phyloP scores from a whole-genome alignment of 2,113 vertebrate species.

The Polyodon spathula region DNA sequence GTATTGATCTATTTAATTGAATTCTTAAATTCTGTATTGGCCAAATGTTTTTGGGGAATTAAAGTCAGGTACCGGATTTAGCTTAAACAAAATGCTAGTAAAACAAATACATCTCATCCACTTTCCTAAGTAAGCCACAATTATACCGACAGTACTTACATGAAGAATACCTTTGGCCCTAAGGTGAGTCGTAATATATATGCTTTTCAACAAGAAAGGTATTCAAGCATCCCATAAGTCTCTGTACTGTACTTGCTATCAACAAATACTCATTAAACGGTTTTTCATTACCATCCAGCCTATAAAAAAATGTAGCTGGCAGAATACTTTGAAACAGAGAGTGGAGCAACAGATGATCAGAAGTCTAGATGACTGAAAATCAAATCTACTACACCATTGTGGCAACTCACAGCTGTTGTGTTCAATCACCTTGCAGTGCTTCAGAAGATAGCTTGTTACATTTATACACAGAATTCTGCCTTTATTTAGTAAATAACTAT shows the following conservation, averaged over 20 bases:
- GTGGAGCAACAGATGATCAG: not conserved
- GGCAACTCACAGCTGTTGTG: conserved; percentile 1
- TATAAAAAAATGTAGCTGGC: conserved; percentile 11
- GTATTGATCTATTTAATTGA: no score
- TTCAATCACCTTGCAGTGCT: no score
- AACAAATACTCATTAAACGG: conserved; percentile 24
- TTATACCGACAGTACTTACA: no score
- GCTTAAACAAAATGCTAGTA: no score
- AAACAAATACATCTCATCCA: no score
- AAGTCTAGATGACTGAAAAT: conserved; percentile 17
- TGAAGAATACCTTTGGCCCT: not conserved
- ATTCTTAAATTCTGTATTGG: no score
- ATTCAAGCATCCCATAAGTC: conserved; percentile 20
- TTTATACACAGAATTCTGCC: no score
- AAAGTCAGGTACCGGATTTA: no score
- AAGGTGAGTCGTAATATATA: conserved; percentile 1
- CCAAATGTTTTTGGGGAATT: no score
- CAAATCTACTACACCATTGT: conserved; percentile 5
- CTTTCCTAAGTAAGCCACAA: no score
- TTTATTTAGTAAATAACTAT: no score
- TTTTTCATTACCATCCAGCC: conserved; percentile 21
- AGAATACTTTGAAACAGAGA: not conserved
- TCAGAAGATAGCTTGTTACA: no score
- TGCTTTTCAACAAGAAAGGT: conserved; percentile 14
- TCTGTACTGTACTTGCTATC: conserved; percentile 17